A percentile compares a stretch with the other conserved stretches of the same genome.
phyloP scores from a whole-genome alignment of 2,888 invertebrate genomes.

The Vesta saturnalis region DNA sequence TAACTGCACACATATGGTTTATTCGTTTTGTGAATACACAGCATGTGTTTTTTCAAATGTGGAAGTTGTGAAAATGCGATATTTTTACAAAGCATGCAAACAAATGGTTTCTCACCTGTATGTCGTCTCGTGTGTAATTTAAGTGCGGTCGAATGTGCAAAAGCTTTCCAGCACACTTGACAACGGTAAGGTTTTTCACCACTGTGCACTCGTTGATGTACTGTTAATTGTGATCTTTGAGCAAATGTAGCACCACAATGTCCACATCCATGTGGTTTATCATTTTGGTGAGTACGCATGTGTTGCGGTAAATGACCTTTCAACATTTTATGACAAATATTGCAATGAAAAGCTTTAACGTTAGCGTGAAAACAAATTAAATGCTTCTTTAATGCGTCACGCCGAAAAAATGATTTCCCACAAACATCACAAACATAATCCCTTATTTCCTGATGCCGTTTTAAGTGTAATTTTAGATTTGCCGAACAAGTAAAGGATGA shows the following conservation, averaged over 20 bases:
- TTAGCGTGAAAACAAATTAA: conserved; percentile 80
- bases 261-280: conserved; percentile 80
- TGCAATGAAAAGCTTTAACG: conserved; percentile 78
- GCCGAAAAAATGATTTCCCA: conserved; percentile 78
- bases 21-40: conserved; percentile 81
- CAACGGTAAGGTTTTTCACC: conserved; percentile 86
- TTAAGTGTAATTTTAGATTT: conserved; percentile 71
- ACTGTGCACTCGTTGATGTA: conserved; percentile 85
- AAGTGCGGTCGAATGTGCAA: conserved; percentile 86
- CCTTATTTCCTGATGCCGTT: conserved; percentile 77
- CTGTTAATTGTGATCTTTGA: conserved; percentile 84
- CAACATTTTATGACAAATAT: conserved; percentile 81
- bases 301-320: conserved; percentile 86
- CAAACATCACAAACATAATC: conserved; percentile 84
- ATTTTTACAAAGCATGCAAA: conserved; percentile 73
- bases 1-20: conserved; percentile 81
- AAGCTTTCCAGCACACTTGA: conserved; percentile 80
- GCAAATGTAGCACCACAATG: conserved; percentile 83
- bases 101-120: conserved; percentile 87
- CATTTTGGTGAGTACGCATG: conserved; percentile 81
- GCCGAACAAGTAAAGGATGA: conserved; percentile 75
- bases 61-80: conserved; percentile 83
- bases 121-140: conserved; percentile 85
- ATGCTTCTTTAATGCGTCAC: conserved; percentile 80
- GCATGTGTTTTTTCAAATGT: conserved; percentile 89